These are phyloP conservation scores for Hexactinellida sp. DNA, from an alignment of 37 sponge, comb jelly and placozoan species.

Conservation along the genomic window DNA sequence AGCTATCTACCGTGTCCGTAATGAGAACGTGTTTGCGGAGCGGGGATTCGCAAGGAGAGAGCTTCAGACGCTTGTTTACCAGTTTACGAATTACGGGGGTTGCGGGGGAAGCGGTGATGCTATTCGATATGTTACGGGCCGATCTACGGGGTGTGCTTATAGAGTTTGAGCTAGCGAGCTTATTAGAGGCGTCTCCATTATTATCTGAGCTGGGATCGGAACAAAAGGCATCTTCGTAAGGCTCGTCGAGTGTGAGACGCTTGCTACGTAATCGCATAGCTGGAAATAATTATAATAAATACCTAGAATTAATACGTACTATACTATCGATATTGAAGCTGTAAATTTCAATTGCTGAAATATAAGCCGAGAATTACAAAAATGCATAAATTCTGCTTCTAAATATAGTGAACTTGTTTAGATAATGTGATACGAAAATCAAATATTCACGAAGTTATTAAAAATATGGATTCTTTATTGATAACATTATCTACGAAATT, in stretches of 20 bases:
- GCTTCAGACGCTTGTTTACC: not conserved
- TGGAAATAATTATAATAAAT: no score
- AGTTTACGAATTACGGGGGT: not conserved
- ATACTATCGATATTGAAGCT: no score
- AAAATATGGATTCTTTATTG: no score
- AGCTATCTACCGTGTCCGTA: not conserved
- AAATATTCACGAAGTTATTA: no score
- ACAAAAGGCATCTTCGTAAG: not conserved
- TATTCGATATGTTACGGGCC: not conserved
- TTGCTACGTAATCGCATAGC: constrained; percentile 3
- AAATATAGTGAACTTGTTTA: no score
- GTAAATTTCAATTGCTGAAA: no score
- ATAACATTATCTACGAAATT: not conserved
- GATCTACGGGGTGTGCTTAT: not conserved
- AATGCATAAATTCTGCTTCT: no score
- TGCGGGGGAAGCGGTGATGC: not conserved
- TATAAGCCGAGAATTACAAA: no score
- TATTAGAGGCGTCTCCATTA: no score
- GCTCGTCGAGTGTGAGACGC: not conserved
- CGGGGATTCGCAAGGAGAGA: not conserved
- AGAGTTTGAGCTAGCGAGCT: no score
- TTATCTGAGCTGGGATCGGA: not conserved
- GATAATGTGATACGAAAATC: no score
- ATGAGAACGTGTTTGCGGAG: not conserved
- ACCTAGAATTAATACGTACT: no score